Evolutionary conservation across 2,113 vertebrate genomes (phyloP).

Genomic region (Cyprinodon brontotheroides): DNA sequence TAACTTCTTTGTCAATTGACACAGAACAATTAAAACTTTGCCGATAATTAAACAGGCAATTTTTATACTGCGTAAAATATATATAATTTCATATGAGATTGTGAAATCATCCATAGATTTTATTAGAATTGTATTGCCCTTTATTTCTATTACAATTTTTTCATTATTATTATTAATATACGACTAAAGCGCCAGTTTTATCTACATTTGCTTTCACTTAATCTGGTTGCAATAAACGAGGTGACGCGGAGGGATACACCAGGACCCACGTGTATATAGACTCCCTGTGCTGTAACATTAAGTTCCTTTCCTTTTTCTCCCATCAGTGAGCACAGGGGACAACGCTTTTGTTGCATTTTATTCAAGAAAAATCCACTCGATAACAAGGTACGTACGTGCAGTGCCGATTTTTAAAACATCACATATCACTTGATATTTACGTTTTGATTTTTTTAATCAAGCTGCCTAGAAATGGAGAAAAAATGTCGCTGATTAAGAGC

Average conservation of each 20-base stretch:
- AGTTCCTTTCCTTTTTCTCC: constrained; percentile 78
- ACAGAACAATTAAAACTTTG: neutral
- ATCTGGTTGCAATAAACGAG: neutral
- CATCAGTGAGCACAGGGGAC: constrained; percentile 76
- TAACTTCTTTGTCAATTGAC: neutral
- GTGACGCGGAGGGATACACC: constrained; percentile 79
- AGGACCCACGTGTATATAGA: constrained; percentile 77
- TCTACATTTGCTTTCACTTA: neutral
- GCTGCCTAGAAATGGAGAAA: neutral
- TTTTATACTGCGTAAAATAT: no score
- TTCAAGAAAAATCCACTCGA: constrained; percentile 78
- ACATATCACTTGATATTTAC: accelerated
- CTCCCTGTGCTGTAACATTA: constrained; percentile 70
- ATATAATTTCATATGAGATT: neutral
- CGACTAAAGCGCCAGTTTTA: neutral
- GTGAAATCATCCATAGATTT: neutral
- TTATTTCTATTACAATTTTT: neutral
- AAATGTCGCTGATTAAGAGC: neutral
- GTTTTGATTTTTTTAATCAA: neutral
- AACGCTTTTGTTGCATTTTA: constrained; percentile 71
- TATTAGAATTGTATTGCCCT: neutral
- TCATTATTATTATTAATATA: neutral
- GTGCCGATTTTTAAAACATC: neutral
- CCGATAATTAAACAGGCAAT: no score
- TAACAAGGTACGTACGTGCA: constrained; percentile 65